phyloP scores from a whole-genome alignment of 2,113 vertebrate species.

The Balaeniceps rex region DNA sequence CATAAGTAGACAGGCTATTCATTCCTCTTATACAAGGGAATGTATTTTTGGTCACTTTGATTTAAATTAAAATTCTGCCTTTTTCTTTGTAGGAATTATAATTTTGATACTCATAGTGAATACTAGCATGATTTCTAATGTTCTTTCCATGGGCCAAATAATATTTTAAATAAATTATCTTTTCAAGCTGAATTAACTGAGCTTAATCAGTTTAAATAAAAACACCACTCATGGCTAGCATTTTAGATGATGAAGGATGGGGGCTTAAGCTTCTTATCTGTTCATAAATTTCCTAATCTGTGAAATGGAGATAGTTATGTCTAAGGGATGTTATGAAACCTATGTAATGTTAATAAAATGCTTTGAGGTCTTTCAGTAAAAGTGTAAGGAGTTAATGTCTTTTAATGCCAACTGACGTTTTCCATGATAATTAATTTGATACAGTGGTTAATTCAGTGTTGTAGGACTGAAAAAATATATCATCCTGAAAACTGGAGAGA shows the following conservation, averaged over 20 bases:
- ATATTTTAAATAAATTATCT: not conserved
- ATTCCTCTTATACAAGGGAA: not conserved
- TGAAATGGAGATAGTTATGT: not conserved
- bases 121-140: not conserved
- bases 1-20: not conserved
- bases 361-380: not conserved
- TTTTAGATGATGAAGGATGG: not conserved
- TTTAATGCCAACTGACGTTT: not conserved
- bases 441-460: not conserved
- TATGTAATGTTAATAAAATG: not conserved
- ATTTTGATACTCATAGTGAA: not conserved
- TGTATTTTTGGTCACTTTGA: not conserved
- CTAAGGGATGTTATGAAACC: not conserved
- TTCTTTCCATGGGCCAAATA: not conserved
- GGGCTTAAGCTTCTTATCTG: conserved; percentile 25
- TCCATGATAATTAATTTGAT: not conserved
- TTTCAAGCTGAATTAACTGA: conserved; percentile 7
- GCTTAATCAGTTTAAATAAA: conserved; percentile 28
- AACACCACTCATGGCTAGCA: not conserved
- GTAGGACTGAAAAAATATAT: not conserved
- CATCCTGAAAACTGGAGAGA: not conserved
- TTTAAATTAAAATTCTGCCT: not conserved
- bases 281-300: not conserved
- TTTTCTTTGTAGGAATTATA: not conserved
- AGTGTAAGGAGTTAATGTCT: not conserved